Base-by-base conservation (phyloP, 2,888 invertebrate genomes). In the Cyaniris semiargus region DNA sequence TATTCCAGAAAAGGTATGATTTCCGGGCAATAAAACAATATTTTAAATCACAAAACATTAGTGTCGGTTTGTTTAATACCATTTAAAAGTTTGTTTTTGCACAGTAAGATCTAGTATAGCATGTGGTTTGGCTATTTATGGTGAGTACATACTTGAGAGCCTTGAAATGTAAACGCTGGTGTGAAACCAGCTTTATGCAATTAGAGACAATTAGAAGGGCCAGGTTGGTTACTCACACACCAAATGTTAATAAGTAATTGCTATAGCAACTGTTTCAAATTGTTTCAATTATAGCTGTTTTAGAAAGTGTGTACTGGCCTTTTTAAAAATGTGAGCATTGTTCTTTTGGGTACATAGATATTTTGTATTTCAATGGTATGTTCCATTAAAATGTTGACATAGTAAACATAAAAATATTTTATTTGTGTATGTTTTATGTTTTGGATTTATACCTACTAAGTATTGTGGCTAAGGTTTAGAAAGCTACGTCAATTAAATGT, bases 161-260 rank as follows among this genome's bases (percentile, higher is more conserved):
- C 71, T 71, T 38, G 21, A 71, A 38, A 38, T 38, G n/a, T 38
- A 38, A 34, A 34, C 21, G 3, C 38, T 18, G 8, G 38, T 71
- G 71, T 71, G 38, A 71, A 71, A 71, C 71, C 21, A 21, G 38
- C 71, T 10, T 71, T 71, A 71, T 38, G 70, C 76, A 76, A 76
- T 76, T 76, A 76, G 8, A 53, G 18, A 27, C 70, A 76, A 76
- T 76, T 76, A 76, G 76, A 76, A 53, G 76, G 76, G 76, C 70
- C 66, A 53, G 70, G 70, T 21, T 13, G 70, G 53, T 76, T 76
- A 70, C 66, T 70, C 53, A 48, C 53, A 66, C 31, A 44, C 27
- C 27, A 23, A 27, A 70, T 44, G 70, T 48, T 70, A 66, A 70
- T 76, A 27, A 23, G 38, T 76, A 76, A 76, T 78, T 78, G 71